Percentiles rank a stretch among this genome's conserved stretches.
Conservation (phyloP, 1,140 invertebrate species). For the Ectropis grisescens region DNA sequence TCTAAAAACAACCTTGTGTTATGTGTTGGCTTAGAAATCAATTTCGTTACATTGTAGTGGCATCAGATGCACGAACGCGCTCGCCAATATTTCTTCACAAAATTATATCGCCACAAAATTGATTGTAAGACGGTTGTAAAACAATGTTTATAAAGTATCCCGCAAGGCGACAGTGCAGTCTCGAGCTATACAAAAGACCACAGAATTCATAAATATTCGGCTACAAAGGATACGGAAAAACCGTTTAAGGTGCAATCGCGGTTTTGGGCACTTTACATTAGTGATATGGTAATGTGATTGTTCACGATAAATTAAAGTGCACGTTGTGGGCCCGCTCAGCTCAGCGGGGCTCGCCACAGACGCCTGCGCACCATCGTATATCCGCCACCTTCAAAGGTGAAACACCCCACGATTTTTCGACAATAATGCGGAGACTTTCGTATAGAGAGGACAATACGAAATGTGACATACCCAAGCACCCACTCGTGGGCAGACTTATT, state of each 20-base stretch:
- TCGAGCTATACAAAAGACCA: constrained; percentile 38
- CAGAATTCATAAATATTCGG: constrained; percentile 58
- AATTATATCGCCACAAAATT: constrained; percentile 17
- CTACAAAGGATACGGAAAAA: constrained; percentile 58
- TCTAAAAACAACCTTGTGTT: no score
- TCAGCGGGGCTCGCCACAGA: constrained; percentile 50
- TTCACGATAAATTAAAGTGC: constrained; percentile 67
- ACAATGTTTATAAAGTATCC: constrained; percentile 43
- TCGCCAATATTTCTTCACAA: constrained; percentile 14
- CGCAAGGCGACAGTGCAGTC: constrained; percentile 26
- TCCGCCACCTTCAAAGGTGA: constrained; percentile 31
- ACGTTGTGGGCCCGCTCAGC: constrained; percentile 27
- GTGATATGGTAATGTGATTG: constrained; percentile 68
- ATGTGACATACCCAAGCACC: constrained; percentile 2
- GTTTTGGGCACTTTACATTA: constrained; percentile 55
- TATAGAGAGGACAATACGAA: constrained; percentile 12
- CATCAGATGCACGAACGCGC: no score
- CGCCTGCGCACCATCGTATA: constrained; percentile 35
- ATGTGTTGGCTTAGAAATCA: no score
- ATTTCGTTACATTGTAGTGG: no score
- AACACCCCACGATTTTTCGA: constrained; percentile 45
- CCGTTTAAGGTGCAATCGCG: constrained; percentile 57
- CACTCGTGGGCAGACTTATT: constrained; percentile 1
- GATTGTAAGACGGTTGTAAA: constrained; percentile 29
- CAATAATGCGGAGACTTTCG: constrained; percentile 22